These are phyloP conservation scores for Campoletis sonorensis DNA, from an alignment of 1,140 invertebrate species.

Conservation along the genomic window DNA sequence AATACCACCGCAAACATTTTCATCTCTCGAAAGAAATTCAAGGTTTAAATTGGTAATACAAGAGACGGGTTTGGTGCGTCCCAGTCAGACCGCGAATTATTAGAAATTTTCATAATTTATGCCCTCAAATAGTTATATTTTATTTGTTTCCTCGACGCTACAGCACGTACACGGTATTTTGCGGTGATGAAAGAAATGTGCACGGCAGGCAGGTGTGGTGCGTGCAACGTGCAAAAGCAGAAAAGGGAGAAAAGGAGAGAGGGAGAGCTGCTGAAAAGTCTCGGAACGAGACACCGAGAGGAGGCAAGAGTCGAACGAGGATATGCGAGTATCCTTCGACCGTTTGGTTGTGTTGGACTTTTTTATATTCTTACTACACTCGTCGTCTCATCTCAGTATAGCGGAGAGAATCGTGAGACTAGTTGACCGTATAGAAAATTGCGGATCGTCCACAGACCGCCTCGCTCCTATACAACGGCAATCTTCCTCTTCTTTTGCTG, in stretches of 20 bases:
- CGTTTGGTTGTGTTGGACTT: constrained; percentile 42
- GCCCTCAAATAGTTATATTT: too few species aligned
- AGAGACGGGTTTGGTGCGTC: too few species aligned
- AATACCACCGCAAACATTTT: too few species aligned
- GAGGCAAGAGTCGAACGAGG: constrained; percentile 46
- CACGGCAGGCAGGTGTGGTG: too few species aligned
- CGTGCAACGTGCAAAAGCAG: too few species aligned
- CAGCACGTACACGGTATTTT: too few species aligned
- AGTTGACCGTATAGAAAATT: constrained; percentile 56
- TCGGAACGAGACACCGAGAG: constrained; percentile 47
- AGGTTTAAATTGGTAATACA: too few species aligned
- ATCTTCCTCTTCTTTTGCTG: not conserved
- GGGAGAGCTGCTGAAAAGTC: constrained; percentile 55
- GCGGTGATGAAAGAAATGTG: too few species aligned
- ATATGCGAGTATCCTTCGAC: constrained; percentile 23
- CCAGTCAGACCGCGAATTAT: too few species aligned
- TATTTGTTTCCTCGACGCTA: too few species aligned
- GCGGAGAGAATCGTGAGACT: constrained; percentile 52
- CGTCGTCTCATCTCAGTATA: constrained; percentile 40
- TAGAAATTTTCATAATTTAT: too few species aligned
- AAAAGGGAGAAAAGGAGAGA: constrained; percentile 38
- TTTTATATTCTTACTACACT: constrained; percentile 51
- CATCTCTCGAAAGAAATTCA: too few species aligned
- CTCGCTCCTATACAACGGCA: not conserved
- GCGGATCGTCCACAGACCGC: not conserved